phyloP scores from a whole-genome alignment of 2,113 vertebrate genomes.

The Macquaria australasica region DNA sequence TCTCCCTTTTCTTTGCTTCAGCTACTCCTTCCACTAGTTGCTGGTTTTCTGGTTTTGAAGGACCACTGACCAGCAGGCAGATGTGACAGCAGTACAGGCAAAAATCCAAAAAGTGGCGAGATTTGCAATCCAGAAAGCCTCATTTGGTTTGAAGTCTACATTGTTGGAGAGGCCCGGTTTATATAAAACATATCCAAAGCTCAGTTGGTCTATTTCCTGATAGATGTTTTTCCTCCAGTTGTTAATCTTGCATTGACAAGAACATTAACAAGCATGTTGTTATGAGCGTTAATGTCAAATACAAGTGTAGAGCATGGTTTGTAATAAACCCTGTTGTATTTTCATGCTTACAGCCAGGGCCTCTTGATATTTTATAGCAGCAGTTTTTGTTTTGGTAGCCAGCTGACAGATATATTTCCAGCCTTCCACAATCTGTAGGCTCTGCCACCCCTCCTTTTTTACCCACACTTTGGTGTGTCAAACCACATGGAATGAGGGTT shows the following conservation, averaged over 20 bases:
- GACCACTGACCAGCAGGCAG: background rate
- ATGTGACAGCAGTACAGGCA: background rate
- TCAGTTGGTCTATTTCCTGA: slow-evolving; percentile 3
- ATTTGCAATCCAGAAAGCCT: background rate
- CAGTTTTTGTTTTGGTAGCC: slow-evolving; percentile 13
- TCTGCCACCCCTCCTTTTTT: slow-evolving; percentile 15
- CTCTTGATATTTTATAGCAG: background rate
- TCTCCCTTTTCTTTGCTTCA: background rate
- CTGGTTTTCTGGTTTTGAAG: background rate
- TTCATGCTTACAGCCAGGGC: background rate
- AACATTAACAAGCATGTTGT: background rate
- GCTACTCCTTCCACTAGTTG: background rate
- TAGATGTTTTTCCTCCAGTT: background rate
- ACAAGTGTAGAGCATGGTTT: background rate
- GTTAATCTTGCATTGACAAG: background rate
- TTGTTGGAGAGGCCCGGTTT: slow-evolving; percentile 14
- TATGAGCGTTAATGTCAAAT: background rate
- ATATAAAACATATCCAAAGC: background rate
- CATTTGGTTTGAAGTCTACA: background rate
- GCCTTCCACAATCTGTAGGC: slow-evolving; percentile 21
- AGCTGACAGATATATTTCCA: slow-evolving; percentile 44
- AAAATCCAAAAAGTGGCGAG: background rate
- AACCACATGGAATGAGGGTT: slow-evolving; percentile 3
- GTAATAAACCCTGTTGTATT: background rate
- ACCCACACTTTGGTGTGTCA: slow-evolving; percentile 28